Evolutionary conservation across 30 jellyfish, hydroid and myxozoan genomes (phyloP).

Genomic region (Aurelia aurita complex sp. Pacific): DNA sequence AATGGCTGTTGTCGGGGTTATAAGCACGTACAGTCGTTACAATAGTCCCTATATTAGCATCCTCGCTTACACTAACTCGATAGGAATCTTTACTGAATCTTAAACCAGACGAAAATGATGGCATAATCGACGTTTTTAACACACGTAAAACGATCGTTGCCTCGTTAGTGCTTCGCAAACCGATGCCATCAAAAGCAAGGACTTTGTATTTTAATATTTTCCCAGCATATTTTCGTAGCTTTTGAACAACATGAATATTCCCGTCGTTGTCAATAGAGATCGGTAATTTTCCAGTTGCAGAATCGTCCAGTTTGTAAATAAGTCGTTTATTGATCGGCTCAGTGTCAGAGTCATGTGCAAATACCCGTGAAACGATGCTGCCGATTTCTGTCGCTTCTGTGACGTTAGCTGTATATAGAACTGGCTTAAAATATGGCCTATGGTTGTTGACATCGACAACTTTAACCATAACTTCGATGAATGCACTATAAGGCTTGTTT

Average conservation of each 20-base stretch:
- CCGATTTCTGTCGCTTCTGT: constrained; percentile 74
- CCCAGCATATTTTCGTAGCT: constrained; percentile 41
- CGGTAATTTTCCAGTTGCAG: background rate
- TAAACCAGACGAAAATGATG: constrained; percentile 31
- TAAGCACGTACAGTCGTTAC: constrained; percentile 61
- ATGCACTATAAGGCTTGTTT: constrained; percentile 45
- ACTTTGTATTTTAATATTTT: background rate
- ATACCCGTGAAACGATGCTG: constrained; percentile 49
- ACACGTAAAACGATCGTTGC: constrained; percentile 33
- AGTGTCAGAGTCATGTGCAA: constrained; percentile 77
- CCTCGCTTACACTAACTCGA: constrained; percentile 58
- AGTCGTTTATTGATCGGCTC: constrained; percentile 34
- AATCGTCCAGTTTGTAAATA: constrained; percentile 17
- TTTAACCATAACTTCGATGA: constrained; percentile 57
- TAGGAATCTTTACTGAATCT: constrained; percentile 31
- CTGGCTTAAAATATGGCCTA: constrained; percentile 66
- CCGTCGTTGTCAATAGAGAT: constrained; percentile 52
- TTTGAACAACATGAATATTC: constrained; percentile 6
- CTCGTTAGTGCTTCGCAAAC: constrained; percentile 50
- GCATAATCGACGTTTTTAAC: background rate
- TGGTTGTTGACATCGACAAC: constrained; percentile 77
- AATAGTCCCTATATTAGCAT: constrained; percentile 48
- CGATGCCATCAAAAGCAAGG: constrained; percentile 54
- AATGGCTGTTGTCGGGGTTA: constrained; percentile 28
- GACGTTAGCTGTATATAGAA: constrained; percentile 26